Evolutionary conservation across 2,797 vertebrate genomes (phyloP), one percentile per base, ranked within the genome.

Genomic region (Pseudomugil gertrudae): DNA sequence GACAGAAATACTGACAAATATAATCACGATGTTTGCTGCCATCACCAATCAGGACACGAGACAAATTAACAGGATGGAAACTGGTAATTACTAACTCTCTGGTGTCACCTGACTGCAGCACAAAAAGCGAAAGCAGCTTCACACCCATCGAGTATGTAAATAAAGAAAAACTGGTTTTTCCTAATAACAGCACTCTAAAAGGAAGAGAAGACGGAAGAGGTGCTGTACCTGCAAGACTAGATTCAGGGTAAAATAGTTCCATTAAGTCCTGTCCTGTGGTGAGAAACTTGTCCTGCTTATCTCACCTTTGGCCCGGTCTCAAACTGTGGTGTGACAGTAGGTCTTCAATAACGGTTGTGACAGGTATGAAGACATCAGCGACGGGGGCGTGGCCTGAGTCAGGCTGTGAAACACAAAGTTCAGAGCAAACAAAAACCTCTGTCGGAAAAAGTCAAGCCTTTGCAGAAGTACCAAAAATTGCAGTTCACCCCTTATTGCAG

Each of bases 321-420:
- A 0, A 1, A 8, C 30, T 4, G 43, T 56, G 63, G 48, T 27
- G n/a, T 57, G 63, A 67, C 35, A 36, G 10, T 48, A 74, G 60
- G 54, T 58, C 47, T 57, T 67, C 52, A 24, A 54, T 53, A 24
- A 14, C 30, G 30, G 3, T 33, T 63, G 62, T 35, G 36, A 57
- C 33, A 66, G 58, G 69, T 48, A 63, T 38, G 11, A 60, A 71
- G 60, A 64, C 30, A 54, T 62, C 59, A 68, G 23, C 1, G 53
- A 15, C 0, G 45, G 59, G 52, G 71, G 63, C 19, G 60, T 50
- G 60, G 47, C 48, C 30, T 26, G 38, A 8, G 24, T 47, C 3
- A 29, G 29, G 5, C 3, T 29, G 3, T 29, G 29, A 29, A 29
- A 29, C 29, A 5, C n/a, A 29, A 5, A 29, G 29, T 29, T 29